Evolutionary conservation across 2,113 vertebrate genomes (phyloP), one percentile per base, ranked within the genome.

Genomic region (Mobula birostris): DNA sequence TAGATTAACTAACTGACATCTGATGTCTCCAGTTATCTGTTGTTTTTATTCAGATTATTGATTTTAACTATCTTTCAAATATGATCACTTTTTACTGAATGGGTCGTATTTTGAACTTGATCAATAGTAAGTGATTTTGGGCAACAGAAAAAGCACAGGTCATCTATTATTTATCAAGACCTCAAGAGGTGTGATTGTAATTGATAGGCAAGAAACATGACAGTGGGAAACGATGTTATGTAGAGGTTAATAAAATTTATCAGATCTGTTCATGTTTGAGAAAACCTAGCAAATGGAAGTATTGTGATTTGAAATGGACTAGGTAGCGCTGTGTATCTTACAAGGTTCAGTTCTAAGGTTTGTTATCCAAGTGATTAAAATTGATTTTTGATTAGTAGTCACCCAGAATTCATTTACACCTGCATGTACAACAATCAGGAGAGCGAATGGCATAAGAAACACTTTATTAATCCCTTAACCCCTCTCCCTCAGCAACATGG

Each of bases 391-490:
- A 90, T 90, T 68, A 90, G n/a, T 66, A 90, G n/a, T 19, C n/a
- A 19, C 14, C 19, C 85, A 32, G 48, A 48, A 88, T 88, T 88
- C 85, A 66, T 88, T 66, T n/a, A 66, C 61, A 66, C 17, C 29
- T 90, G 27, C 61, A 61, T 21, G 85, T 66, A n/a, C 29, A 68
- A 14, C 61, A 90, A 90, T 90, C 83, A 88, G 11, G 29, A n/a
- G 32, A 29, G 63, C 6, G 29, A 90, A 90, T 63, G 5, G n/a
- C 29, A 66, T 90, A 15, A 79, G n/a, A 88, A 68, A 90, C 61
- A 90, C 61, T 66, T 66, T 90, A 90, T 90, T 68, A 90, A 88
- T 32, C 61, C 12, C 61, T 90, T 90, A 68, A 68, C 85, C n/a
- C 85, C 40, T 66, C 61, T 88, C 61, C n/a, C 61, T 66, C 29